These are phyloP conservation scores for Acrossocheilus fasciatus DNA, from an alignment of 2,797 vertebrate genomes.

Conservation along the genomic window DNA sequence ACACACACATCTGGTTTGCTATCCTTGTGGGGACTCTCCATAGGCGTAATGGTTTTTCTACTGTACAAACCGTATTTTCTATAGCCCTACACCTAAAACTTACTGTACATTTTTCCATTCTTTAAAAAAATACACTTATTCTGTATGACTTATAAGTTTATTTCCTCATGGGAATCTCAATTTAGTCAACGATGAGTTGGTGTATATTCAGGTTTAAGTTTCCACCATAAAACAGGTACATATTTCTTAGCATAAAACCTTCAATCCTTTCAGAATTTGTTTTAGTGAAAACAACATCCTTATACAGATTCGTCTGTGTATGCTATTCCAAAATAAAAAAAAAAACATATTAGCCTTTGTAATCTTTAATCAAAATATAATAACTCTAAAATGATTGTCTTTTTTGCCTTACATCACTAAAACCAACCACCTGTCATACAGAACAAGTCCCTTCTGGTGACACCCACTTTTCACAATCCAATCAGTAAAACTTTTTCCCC, in stretches of 20 bases:
- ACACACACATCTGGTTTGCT: background rate
- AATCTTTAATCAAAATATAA: constrained; percentile 16
- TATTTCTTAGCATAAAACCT: background rate
- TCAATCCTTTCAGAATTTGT: background rate
- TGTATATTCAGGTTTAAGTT: background rate
- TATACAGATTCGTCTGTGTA: background rate
- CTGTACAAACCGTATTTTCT: background rate
- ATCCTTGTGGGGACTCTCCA: background rate
- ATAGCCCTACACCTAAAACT: background rate
- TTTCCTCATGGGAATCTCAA: background rate
- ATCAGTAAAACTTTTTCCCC: background rate
- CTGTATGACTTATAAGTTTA: background rate
- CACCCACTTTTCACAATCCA: background rate
- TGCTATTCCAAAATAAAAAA: background rate
- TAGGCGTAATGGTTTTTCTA: background rate
- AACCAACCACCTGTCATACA: background rate
- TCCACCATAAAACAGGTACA: background rate
- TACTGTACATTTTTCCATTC: background rate
- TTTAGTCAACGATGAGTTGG: background rate
- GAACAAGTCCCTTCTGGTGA: background rate
- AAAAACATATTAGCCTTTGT: background rate
- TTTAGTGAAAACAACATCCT: background rate
- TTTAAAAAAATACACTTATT: background rate
- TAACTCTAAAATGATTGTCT: background rate
- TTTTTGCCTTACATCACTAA: constrained; percentile 11